Conservation (phyloP, 23 tunicate species). For the Diplosoma virens region DNA sequence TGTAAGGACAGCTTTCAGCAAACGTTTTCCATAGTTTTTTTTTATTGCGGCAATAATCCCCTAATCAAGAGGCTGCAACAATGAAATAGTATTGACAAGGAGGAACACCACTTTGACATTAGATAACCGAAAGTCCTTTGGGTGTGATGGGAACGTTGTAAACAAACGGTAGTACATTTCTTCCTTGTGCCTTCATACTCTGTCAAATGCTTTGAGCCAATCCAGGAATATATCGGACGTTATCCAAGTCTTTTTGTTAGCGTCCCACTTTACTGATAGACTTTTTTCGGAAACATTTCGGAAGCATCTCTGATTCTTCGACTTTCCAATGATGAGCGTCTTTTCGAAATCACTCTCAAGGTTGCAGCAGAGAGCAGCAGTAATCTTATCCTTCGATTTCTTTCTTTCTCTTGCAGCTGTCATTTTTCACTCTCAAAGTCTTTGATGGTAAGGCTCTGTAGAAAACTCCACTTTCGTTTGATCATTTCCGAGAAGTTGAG, state of each 20-base stretch:
- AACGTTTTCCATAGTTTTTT: background rate
- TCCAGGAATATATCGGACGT: conserved; percentile 5
- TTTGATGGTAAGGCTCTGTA: conserved; percentile 5
- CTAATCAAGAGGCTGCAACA: background rate
- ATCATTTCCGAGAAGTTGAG: too few relatives aligned
- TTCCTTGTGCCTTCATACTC: conserved; percentile 7
- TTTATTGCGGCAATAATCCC: background rate
- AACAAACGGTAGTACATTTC: background rate
- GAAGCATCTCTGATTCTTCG: conserved; percentile 10
- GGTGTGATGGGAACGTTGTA: background rate
- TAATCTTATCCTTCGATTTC: conserved; percentile 5
- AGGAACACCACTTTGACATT: conserved; percentile 4
- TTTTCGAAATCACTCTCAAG: conserved; percentile 13
- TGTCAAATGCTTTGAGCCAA: conserved; percentile 6
- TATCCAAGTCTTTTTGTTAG: conserved; percentile 10
- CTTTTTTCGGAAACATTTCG: background rate
- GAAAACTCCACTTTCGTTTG: conserved; percentile 12
- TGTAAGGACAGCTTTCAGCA: background rate
- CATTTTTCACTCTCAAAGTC: conserved; percentile 3
- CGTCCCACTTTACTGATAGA: conserved; percentile 1
- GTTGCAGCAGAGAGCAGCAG: conserved; percentile 12
- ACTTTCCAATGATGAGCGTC: conserved; percentile 14
- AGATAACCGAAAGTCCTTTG: background rate
- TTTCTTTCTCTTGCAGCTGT: too few relatives aligned
- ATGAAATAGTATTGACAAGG: background rate